phyloP scores from a whole-genome alignment of 2,797 vertebrate species.

The Euphonia xanthogaster region DNA sequence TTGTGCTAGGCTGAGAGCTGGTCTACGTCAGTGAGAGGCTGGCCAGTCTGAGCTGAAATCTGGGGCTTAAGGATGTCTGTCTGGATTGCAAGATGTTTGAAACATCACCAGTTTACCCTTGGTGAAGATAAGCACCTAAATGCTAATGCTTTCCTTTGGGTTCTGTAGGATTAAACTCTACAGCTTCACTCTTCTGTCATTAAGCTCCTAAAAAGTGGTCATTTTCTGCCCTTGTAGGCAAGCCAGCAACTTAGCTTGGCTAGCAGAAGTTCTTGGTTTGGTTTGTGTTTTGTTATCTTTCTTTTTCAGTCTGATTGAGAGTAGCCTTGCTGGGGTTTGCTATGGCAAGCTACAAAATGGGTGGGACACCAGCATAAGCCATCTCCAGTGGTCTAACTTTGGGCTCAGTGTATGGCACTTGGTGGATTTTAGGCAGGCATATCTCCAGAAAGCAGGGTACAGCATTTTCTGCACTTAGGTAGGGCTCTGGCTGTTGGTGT shows the following conservation, averaged over 20 bases:
- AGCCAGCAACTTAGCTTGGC: not conserved
- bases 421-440: not conserved
- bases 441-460: not conserved
- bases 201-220: not conserved
- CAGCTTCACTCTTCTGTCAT: not conserved
- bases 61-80: not conserved
- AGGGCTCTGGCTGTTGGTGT: not conserved
- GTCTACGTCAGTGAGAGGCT: rapidly evolving
- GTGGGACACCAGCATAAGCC: not conserved
- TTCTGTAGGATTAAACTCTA: not conserved
- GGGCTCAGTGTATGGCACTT: not conserved
- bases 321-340: not conserved
- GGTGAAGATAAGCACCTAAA: not conserved
- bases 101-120: rapidly evolving
- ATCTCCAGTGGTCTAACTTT: not conserved
- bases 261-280: not conserved
- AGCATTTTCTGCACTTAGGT: not conserved
- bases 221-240: not conserved
- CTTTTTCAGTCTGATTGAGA: not conserved
- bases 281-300: too few species aligned
- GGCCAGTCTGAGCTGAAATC: not conserved
- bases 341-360: not conserved
- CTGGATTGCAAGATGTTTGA: not conserved
- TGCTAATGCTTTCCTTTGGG: not conserved
- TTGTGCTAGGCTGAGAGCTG: not conserved